Evolutionary conservation across 2,888 invertebrate genomes (phyloP), one percentile per base, ranked within the genome.

Genomic region (Epiblema foenella): DNA sequence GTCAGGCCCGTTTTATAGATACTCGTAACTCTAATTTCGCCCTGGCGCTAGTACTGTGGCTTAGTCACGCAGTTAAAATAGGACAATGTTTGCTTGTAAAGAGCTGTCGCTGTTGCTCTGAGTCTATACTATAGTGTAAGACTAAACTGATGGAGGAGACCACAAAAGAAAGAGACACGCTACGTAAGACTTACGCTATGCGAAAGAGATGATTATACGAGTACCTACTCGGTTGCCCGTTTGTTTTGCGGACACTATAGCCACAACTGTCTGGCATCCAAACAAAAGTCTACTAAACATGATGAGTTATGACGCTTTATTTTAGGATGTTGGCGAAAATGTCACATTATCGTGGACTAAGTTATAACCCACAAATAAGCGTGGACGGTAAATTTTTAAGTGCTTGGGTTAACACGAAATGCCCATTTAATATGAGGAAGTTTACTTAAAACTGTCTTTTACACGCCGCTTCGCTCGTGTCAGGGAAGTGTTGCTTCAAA

Each of bases 331-430:
- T 52, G 42, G 52, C 52, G 52, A 65, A 59, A 65, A 65, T 65
- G 69, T 52, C 57, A 59, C 65, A 59, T 59, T 69, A 65, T 54
- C 42, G 65, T 65, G 39, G 64, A 69, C 69, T 64, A 24, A 58
- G 39, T 64, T 57, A 69, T n/a, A 64, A 18, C 57, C 52, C 64
- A 51, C 52, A 52, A 59, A 64, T 64, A 69, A 24, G 37, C 52
- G 39, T 72, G 57, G 52, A 58, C 51, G 18, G 42, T 59, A 65
- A 69, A 52, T 54, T 33, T 66, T 66, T 15, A 52, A 63, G 51
- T 37, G 20, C 37, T 15, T 51, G 49, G 62, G 51, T 60, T 63
- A 52, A 52, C 63, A 5, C 3, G 42, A 29, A 29, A 46, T 62
- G 29, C 10, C 37, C 20, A 10, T 15, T 63, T 12, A 52, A 37